Base-by-base conservation (phyloP, 2,113 vertebrate species). In the Pseudorasbora parva region DNA sequence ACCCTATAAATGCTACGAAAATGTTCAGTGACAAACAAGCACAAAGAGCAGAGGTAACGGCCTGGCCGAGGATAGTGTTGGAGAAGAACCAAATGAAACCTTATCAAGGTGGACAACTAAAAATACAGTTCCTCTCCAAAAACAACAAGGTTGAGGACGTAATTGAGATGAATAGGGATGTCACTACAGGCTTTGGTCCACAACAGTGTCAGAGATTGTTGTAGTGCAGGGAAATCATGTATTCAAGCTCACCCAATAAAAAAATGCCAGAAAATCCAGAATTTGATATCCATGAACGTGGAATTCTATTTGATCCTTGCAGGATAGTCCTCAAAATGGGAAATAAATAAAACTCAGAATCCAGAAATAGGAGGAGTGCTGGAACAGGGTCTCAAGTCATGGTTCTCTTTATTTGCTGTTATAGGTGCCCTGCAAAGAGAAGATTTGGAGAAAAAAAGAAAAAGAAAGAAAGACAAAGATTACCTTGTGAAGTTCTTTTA, bases 281-380 rank as follows among this genome's bases (percentile, higher is more conserved):
- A 78, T 86, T 72, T 81, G 68, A 85, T 78, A 81, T 88, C 86
- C 84, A 86, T 84, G 19, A 74, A 84, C 12, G 79, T 82, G 64
- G 85, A 75, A 84, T 68, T n/a, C 74, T 78, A 30, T 43, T 43
- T 51, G 30, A 75, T 84, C 69, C 51, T 62, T 84, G 41, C 19
- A 68, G 57, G 43, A 85, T 17, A 11, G 43, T 60, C 30, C 37
- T 78, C 45, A 51, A 82, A 68, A 75, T 37, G 78, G 76, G 21
- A 81, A 56, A 59, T 85, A 71, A 76, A 85, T 25, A 81, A 85
- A 83, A 90, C 59, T 81, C 45, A 10, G 2, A n/a, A 78, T 90
- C 90, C 33, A 72, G 74, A 47, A 57, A 30, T 9, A 15, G 15
- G 54, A 49, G 54, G 11, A 59, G 30, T 69, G 12, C 33, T 41